Percentiles rank a stretch among this genome's conserved stretches.
Conservation (phyloP, 1,140 invertebrate species). For the Luehdorfia chinensis region DNA sequence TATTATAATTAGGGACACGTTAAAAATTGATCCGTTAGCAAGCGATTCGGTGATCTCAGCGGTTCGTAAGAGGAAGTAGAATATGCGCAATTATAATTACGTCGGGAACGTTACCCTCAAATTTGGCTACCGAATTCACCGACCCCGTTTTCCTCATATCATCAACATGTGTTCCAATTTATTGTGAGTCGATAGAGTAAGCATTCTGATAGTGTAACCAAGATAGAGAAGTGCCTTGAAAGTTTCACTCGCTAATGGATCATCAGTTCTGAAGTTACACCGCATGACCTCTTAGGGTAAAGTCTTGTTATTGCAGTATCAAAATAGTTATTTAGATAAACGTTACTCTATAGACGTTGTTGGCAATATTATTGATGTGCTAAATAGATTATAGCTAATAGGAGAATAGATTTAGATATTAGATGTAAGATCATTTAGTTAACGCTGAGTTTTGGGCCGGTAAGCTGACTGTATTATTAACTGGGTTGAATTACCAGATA, state of each 20-base stretch:
- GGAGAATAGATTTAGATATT: too few relatives aligned
- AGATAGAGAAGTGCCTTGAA: neutral
- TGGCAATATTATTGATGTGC: slow-evolving; percentile 15
- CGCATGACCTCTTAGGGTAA: slow-evolving; percentile 11
- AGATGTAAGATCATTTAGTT: too few relatives aligned
- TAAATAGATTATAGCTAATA: too few relatives aligned
- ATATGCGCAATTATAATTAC: neutral
- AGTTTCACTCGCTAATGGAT: neutral
- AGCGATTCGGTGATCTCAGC: neutral
- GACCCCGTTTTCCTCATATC: too few relatives aligned
- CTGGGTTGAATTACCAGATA: too few relatives aligned
- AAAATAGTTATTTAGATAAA: neutral
- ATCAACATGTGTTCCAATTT: too few relatives aligned
- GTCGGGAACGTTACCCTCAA: neutral
- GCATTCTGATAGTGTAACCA: too few relatives aligned
- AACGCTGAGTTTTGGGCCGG: too few relatives aligned
- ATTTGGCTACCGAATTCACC: neutral
- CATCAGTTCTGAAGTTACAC: neutral
- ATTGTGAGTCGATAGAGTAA: too few relatives aligned
- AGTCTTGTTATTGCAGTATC: slow-evolving; percentile 7
- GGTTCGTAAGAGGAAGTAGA: neutral
- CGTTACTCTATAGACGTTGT: slow-evolving; percentile 3
- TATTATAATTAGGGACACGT: neutral
- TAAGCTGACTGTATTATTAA: too few relatives aligned
- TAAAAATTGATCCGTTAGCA: neutral